Base-by-base conservation (phyloP, 1,140 invertebrate species). In the Proctacanthus coquilletti region DNA sequence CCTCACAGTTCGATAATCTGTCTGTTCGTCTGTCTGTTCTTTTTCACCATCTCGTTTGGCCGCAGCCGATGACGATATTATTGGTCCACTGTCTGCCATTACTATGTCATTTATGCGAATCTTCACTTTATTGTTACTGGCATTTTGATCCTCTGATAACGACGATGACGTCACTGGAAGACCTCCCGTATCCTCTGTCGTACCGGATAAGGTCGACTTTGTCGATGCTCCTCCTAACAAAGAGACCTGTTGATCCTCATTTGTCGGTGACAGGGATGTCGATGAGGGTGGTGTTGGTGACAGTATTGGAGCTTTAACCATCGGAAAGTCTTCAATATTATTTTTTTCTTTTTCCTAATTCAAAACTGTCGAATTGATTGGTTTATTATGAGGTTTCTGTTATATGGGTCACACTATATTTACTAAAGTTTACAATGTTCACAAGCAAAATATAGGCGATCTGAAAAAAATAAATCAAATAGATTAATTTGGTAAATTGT, bases 101-200 rank as follows among this genome's bases (percentile, higher is more conserved):
- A n/a, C n/a, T n/a, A n/a, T n/a, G n/a, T n/a, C n/a, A 13, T 13
- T 30, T 19, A 18, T 17, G 13, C 5, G 18, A 13, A 20, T 19
- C 15, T 14, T 45, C 51, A 43, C 42, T 48, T 33, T 4, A 46
- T 40, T 18, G 41, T 33, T 38, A 27, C 37, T 40, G 38, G 14
- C 40, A 41, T 20, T 45, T 45, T 49, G 49, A 41, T 51, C 46
- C n/a, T 52, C 36, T 57, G 54, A 9, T 49, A 49, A 36, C 42
- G 34, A 35, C 5, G 11, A 13, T 35, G 34, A 35, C 14, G 9
- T 35, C 42, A 18, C 41, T 42, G 32, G 14, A 18, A 10, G 14
- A 15, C 10, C 15, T 18, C 14, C 11, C 49, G 50, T 21, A 45
- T 48, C n/a, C 34, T 44, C 23, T 35, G 45, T 5, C 25, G 41